phyloP scores from a whole-genome alignment of 2,797 vertebrate species.

The Neosalanx taihuensis region DNA sequence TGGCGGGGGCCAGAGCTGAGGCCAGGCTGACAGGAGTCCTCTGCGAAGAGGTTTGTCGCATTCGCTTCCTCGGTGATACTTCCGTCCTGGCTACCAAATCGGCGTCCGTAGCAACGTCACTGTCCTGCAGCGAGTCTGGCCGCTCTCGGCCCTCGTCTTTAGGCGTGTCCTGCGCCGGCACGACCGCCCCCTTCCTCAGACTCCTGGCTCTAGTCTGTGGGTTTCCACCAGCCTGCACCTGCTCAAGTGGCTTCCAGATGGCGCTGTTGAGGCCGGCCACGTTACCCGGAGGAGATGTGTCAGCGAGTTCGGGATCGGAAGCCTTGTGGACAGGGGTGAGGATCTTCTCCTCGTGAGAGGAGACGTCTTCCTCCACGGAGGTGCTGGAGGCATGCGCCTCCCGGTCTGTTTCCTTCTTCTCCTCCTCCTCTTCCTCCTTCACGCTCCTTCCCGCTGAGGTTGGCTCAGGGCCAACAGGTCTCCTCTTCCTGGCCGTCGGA shows the following conservation, averaged over 20 bases:
- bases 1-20: neutral
- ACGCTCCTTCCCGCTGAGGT: neutral
- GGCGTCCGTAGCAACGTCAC: neutral
- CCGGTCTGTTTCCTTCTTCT: neutral
- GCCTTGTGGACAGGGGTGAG: slow-evolving; percentile 69
- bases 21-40: neutral
- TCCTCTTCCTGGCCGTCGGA: slow-evolving; percentile 7
- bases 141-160: neutral
- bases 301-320: neutral
- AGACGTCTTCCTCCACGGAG: slow-evolving; percentile 45
- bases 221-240: no score
- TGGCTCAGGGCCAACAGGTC: neutral
- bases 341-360: slow-evolving; percentile 54
- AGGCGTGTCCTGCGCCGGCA: neutral
- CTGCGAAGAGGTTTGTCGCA: neutral
- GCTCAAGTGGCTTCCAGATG: neutral
- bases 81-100: slow-evolving; percentile 51
- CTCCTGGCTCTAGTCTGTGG: neutral
- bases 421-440: slow-evolving; percentile 2
- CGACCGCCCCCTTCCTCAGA: neutral
- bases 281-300: neutral
- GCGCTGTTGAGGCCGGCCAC: slow-evolving; percentile 28
- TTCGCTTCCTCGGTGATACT: slow-evolving; percentile 42
- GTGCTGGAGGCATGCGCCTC: neutral
- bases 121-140: neutral